Evolutionary conservation across 2,113 vertebrate genomes (phyloP).

Genomic region (Pachypanchax playfairii): DNA sequence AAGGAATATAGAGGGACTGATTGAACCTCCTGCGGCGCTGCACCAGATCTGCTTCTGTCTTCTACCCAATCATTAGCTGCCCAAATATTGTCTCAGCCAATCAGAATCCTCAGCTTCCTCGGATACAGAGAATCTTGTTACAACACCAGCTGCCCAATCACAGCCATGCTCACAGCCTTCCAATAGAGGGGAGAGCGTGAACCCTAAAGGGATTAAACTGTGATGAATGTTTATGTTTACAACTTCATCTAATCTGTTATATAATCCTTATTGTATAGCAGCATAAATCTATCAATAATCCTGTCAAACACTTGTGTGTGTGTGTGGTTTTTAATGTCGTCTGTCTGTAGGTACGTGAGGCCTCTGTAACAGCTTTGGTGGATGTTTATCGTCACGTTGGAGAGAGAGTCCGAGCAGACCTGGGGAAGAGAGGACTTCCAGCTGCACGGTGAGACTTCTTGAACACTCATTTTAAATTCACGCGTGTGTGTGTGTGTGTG

Average conservation of each 20-base stretch:
- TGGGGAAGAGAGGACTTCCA: slow-evolving; percentile 88
- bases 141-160: slow-evolving; percentile 44
- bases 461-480: neutral
- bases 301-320: slow-evolving; percentile 9
- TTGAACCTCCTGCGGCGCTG: slow-evolving; percentile 58
- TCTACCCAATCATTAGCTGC: slow-evolving; percentile 69
- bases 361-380: slow-evolving; percentile 85
- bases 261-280: neutral
- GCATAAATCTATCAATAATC: slow-evolving; percentile 16
- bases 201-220: slow-evolving; percentile 18
- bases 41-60: slow-evolving; percentile 58
- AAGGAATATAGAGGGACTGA: slow-evolving; percentile 18
- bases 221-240: slow-evolving; percentile 12
- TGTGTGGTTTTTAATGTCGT: slow-evolving; percentile 18
- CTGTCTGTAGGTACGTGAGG: slow-evolving; percentile 87
- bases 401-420: slow-evolving; percentile 87
- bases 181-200: neutral
- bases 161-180: slow-evolving; percentile 16
- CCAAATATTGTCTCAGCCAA: slow-evolving; percentile 58
- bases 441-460: slow-evolving; percentile 85
- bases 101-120: slow-evolving; percentile 38
- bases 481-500: slow-evolving; percentile 24
- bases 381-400: slow-evolving; percentile 93
- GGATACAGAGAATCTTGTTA: slow-evolving; percentile 36
- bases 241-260: slow-evolving; percentile 4